Evolutionary conservation across 2,888 invertebrate species (phyloP), one percentile per base, ranked within the genome.

Genomic region (Amphimallon solstitiale): DNA sequence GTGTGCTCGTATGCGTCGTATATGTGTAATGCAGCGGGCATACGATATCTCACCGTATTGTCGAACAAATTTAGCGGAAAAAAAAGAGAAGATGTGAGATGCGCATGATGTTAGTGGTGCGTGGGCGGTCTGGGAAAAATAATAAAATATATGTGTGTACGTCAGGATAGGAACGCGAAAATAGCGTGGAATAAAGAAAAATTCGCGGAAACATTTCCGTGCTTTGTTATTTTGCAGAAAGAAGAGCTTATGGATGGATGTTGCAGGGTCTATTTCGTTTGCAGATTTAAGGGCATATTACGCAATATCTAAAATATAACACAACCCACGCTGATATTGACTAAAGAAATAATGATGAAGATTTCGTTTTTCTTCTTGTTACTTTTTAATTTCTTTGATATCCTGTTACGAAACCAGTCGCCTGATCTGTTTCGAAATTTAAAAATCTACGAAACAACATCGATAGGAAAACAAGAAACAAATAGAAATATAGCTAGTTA

Each of bases 61-160:
- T 59, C 29, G 56, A 59, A 45, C 29, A 59, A 59, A 59, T 59
- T 59, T 59, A 59, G 56, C 43, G 56, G 56, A 59, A 59, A 59
- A 12, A 43, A 34, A 29, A 23, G 29, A 29, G 29, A 29, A 43
- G 29, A 34, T 34, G 34, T 37, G 35, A 34, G 35, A 35, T 34
- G 35, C 29, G 29, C 9, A 29, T 29, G 29, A 29, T 29, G 29
- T 10, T 59, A 23, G 21, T 3, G 5, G 15, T 29, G 43, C 43
- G 29, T 59, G 17, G 43, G 15, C 56, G 43, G 43, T 23, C 12
- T 23, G 29, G 34, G 43, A 59, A 59, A 59, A 43, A 29, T 43
- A 43, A 45, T 43, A 43, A 59, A 38, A 15, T 43, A 23, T 43
- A 29, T 29, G 23, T 56, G 43, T 14, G 40, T n/a, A n/a, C n/a